Percentiles rank a stretch among this genome's conserved stretches.
Conservation (phyloP, 2,113 vertebrate species). For the Tragulus kanchil region DNA sequence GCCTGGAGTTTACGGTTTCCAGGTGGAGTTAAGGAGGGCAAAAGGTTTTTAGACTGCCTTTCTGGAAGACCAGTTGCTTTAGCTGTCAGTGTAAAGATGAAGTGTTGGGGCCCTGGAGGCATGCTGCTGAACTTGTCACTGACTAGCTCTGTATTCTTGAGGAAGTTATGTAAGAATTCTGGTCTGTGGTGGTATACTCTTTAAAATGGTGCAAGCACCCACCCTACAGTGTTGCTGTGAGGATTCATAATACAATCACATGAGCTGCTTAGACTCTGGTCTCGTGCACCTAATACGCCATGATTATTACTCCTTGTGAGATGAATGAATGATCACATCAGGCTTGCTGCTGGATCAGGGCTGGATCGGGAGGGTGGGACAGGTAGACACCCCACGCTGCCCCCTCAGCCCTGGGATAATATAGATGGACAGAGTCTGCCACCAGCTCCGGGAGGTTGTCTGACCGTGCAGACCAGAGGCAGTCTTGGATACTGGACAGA, state of each 20-base stretch:
- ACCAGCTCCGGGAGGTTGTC: neutral
- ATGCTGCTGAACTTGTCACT: neutral
- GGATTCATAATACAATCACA: neutral
- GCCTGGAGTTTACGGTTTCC: neutral
- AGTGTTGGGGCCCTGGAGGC: neutral
- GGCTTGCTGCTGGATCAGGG: neutral
- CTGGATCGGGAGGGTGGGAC: neutral
- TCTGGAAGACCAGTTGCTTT: neutral
- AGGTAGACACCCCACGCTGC: neutral
- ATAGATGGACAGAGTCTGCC: neutral
- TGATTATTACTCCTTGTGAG: neutral
- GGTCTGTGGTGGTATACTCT: neutral
- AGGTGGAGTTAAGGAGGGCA: neutral
- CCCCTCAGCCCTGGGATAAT: neutral
- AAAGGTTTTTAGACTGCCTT: neutral
- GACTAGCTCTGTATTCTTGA: neutral
- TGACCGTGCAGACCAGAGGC: neutral
- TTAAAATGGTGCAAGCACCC: neutral
- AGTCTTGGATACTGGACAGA: neutral
- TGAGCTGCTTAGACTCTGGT: neutral
- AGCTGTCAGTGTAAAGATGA: neutral
- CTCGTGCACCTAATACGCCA: accelerated
- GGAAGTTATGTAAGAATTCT: neutral
- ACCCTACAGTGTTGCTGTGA: neutral
- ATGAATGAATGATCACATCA: neutral